Conservation (phyloP, 1,140 invertebrate species). For the Bursaphelenchus mucronatus region DNA sequence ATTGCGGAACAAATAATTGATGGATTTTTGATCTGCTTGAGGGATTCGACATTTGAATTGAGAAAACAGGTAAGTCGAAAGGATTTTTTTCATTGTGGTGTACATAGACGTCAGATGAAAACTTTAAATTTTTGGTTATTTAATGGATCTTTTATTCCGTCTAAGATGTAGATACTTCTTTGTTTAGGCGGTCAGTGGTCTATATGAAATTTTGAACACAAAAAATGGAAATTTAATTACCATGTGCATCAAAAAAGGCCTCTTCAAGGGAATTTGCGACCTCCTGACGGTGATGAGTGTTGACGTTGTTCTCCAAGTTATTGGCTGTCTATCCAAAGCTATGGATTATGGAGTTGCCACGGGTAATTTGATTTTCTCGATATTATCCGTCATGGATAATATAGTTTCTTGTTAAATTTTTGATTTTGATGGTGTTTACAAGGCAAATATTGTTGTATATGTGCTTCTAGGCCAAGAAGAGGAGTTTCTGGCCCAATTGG, state of each 20-base stretch:
- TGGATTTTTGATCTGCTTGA: neutral
- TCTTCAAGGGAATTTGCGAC: conserved; percentile 11
- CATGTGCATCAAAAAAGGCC: conserved; percentile 3
- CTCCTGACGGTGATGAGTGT: conserved; percentile 8
- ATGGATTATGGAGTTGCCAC: conserved; percentile 11
- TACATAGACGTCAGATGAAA: no score
- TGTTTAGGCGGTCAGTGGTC: neutral
- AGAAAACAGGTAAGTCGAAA: neutral
- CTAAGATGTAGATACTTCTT: neutral
- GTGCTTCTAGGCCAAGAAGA: neutral
- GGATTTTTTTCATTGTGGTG: no score
- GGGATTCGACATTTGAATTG: neutral
- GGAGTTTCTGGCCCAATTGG: neutral
- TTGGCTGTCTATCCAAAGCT: conserved; percentile 1
- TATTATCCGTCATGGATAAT: no score
- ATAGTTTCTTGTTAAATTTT: no score
- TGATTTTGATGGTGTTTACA: no score
- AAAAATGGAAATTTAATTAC: neutral
- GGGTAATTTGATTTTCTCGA: neutral
- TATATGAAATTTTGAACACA: neutral
- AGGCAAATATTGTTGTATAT: no score
- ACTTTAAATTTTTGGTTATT: no score
- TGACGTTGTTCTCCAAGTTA: neutral
- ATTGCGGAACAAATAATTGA: neutral
- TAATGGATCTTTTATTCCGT: neutral